Evolutionary conservation across 2,797 vertebrate species (phyloP), one percentile per base, ranked within the genome.

Genomic region (Galaxias olidus): DNA sequence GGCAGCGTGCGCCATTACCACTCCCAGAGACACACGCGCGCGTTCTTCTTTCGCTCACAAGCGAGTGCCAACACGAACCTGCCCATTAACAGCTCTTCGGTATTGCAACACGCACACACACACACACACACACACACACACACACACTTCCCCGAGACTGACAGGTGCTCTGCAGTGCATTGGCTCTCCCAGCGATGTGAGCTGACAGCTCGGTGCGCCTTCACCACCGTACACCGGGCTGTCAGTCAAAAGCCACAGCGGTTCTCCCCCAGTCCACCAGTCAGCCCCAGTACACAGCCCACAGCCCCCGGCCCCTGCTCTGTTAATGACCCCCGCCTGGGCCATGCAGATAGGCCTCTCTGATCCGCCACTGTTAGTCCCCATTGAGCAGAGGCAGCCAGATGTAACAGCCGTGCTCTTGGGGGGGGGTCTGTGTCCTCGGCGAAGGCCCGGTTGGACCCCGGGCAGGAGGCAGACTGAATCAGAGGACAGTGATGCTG

Each of bases 211-310:
- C 79, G 63, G 59, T 68, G 68, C 67, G 64, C 79, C 66, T 72
- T 77, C 80, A 80, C 82, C 74, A 81, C 62, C 78, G 81, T 81
- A 73, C 68, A 66, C 40, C 43, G 61, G 79, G 58, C 73, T 73
- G 78, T 84, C 81, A 75, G 50, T 82, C 75, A 81, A 18, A 15
- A 49, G 49, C 17, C 17, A 13, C 56, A 12, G 9, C 12, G 19
- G 70, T 74, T 72, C 72, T 68, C 55, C 47, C 47, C 58, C 56
- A 30, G 12, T 45, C 40, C 20, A 62, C 70, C 40, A 48, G 66
- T 11, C 17, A 11, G 14, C n/a, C 10, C 50, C 18, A 15, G n/a
- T 14, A 6, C 15, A 9, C 49, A 9, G n/a, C 17, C 50, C 50
- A 13, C 13, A n/a, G 47, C 14, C 48, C 63, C 40, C 56, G 51